Percentiles rank a stretch among this genome's conserved stretches.
Conservation (phyloP, 2,113 vertebrate genomes). For the Pelodiscus sinensis region DNA sequence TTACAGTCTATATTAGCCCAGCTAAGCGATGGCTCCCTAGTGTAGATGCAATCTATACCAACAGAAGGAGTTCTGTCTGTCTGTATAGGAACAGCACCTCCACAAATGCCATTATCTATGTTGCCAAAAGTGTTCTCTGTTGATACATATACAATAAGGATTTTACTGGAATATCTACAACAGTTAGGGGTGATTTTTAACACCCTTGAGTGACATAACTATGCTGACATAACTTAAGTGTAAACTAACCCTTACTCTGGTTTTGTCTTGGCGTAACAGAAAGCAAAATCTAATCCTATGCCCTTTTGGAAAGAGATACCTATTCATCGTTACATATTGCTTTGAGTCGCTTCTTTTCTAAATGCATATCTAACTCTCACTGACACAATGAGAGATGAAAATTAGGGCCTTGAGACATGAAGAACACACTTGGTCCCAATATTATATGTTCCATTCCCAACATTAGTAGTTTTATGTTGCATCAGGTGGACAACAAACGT, state of each 20-base stretch:
- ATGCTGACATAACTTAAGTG: background rate
- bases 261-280: conserved; percentile 5
- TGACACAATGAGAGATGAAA: background rate
- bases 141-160: background rate
- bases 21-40: background rate
- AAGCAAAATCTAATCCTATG: conserved; percentile 21
- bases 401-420: conserved; percentile 12
- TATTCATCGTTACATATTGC: background rate
- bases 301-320: background rate
- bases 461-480: conserved; percentile 21
- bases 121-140: background rate
- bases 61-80: background rate
- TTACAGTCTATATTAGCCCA: background rate
- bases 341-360: background rate
- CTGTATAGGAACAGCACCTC: background rate
- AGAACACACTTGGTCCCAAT: background rate
- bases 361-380: background rate
- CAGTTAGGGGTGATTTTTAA: background rate
- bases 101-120: background rate
- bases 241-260: background rate
- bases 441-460: background rate
- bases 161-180: background rate
- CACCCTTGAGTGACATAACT: background rate
- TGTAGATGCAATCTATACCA: background rate
- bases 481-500: conserved; percentile 55